Evolutionary conservation across 1,140 invertebrate species (phyloP), one percentile per base, ranked within the genome.

Genomic region (Aphis craccivora): DNA sequence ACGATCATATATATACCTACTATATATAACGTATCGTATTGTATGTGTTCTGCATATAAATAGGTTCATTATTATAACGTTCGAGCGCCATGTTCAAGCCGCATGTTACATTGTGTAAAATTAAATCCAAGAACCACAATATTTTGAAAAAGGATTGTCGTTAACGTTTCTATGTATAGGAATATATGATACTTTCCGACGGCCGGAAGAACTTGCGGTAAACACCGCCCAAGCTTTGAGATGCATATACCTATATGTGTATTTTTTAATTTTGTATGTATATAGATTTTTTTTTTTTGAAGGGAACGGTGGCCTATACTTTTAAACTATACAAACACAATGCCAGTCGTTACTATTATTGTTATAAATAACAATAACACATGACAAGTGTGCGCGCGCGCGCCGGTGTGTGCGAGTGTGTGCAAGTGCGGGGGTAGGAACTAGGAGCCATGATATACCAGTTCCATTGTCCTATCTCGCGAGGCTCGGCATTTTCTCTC

Each of bases 301-400:
- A 30, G 81, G n/a, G 45, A 84, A 84, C 91, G 30, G 37, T 93
- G 90, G 90, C 48, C 67, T 93, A 93, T 93, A 84, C 81, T 93
- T 48, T 91, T 83, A 91, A 48, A 91, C 60, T 93, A 67, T 67
- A 40, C 76, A 84, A 83, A 93, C 91, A 93, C 91, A 93, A 93
- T 93, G 76, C 67, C 91, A 53, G 91, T 93, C 81, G 91, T 93
- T 93, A 93, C 90, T 76, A 93, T 83, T 93, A 93, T 93, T 93
- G 91, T 93, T 84, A 84, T 93, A 84, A 93, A 93, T 84, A 93
- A 93, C 91, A 93, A 93, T 93, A 93, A 93, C 91, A 84, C 91
- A 81, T 93, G 91, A 93, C 91, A 93, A 93, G 81, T 81, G 48
- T 35, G 43, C 6, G 76, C 55, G 55, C 55, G 55, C 55, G 55